phyloP scores from a whole-genome alignment of 1,140 invertebrate species.

The Penaeus indicus region DNA sequence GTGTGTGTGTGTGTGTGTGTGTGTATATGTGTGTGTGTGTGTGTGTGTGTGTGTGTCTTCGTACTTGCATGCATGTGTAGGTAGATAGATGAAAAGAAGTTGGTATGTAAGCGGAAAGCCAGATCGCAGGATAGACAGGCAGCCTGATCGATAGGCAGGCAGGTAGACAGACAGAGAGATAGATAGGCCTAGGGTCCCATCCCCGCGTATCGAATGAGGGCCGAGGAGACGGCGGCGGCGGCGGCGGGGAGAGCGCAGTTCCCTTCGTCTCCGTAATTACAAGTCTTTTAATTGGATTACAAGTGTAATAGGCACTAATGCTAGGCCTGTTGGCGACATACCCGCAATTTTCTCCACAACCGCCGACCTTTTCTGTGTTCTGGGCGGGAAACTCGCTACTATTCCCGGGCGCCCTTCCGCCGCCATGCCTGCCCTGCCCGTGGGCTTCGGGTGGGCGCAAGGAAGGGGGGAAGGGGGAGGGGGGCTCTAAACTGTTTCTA shows the following conservation, averaged over 20 bases:
- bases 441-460: not conserved
- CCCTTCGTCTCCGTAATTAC: constrained; percentile 43
- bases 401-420: too few species aligned
- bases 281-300: constrained; percentile 58
- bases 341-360: constrained; percentile 48
- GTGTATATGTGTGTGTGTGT: too few species aligned
- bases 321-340: constrained; percentile 52
- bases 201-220: not conserved
- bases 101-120: not conserved
- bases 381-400: not conserved
- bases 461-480: not conserved
- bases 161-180: not conserved
- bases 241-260: not conserved
- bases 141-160: not conserved
- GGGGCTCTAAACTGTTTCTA: too few species aligned
- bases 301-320: constrained; percentile 62
- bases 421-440: too few species aligned
- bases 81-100: not conserved
- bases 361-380: constrained; percentile 36
- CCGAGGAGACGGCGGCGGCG: not conserved
- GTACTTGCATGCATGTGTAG: too few species aligned
- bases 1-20: too few species aligned
- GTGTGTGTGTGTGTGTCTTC: too few species aligned
- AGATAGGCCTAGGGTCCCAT: not conserved
- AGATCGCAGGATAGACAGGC: not conserved